Percentiles rank a stretch among this genome's conserved stretches.
Evolutionary conservation across 2,888 invertebrate species (phyloP).

Genomic region (Subacronicta megacephala): DNA sequence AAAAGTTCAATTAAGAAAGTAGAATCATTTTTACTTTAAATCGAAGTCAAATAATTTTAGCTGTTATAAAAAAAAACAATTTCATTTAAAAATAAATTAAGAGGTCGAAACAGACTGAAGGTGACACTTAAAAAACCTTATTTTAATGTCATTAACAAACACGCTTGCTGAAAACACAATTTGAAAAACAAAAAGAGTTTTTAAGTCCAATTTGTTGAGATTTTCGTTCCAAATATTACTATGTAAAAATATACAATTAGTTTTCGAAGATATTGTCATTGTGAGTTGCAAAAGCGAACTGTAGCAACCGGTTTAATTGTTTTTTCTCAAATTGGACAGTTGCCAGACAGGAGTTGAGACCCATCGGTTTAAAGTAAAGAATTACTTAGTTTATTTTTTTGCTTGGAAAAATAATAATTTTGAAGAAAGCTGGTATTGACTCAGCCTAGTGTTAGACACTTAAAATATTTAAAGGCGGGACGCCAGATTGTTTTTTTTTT

Average conservation of each 20-base stretch:
- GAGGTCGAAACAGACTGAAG: constrained; percentile 8
- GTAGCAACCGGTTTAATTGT: constrained; percentile 47
- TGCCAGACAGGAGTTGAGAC: constrained; percentile 42
- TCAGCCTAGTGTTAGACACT: constrained; percentile 36
- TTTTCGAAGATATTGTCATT: constrained; percentile 54
- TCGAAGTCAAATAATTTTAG: background rate
- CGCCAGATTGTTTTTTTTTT: constrained; percentile 10
- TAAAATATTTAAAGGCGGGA: constrained; percentile 19
- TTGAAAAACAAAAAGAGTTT: constrained; percentile 18
- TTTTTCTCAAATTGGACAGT: constrained; percentile 54
- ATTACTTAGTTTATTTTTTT: constrained; percentile 39
- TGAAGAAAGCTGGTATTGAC: constrained; percentile 29
- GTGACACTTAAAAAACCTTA: constrained; percentile 18
- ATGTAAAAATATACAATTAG: constrained; percentile 61
- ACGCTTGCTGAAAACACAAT: constrained; percentile 33
- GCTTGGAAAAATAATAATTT: constrained; percentile 37
- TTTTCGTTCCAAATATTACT: constrained; percentile 48
- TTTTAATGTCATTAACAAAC: constrained; percentile 36
- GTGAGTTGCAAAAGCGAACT: constrained; percentile 33
- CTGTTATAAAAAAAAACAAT: background rate
- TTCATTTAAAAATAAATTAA: constrained; percentile 1
- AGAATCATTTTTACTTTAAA: too few species aligned
- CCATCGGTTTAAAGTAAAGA: constrained; percentile 34
- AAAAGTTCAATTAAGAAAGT: too few species aligned
- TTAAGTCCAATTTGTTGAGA: constrained; percentile 38